Conservation (phyloP, 2,888 invertebrate genomes). For the Enchytraeus crypticus region DNA sequence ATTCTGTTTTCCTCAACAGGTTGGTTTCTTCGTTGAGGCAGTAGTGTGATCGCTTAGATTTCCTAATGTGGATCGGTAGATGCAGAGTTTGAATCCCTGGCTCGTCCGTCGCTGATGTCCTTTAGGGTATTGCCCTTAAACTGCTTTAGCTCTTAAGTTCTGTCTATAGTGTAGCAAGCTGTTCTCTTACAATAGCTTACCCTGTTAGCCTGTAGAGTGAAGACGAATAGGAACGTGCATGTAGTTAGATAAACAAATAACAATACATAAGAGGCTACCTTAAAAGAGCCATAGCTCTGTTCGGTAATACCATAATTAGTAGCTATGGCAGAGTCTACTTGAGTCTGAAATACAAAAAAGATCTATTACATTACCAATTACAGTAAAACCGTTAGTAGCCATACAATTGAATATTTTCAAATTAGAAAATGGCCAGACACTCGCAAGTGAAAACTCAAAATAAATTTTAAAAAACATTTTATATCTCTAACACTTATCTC, state of each 20-base stretch:
- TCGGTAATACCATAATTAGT: no score
- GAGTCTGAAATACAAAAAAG: no score
- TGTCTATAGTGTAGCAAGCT: neutral
- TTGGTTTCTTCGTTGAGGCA: slow-evolving; percentile 25
- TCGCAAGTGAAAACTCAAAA: no score
- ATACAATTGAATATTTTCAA: no score
- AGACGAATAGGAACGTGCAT: no score
- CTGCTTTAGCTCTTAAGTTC: neutral
- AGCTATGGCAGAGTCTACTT: no score
- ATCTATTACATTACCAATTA: no score
- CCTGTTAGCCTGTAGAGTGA: neutral
- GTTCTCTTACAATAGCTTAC: neutral
- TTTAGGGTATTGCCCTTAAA: neutral
- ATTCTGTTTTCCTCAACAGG: slow-evolving; percentile 44
- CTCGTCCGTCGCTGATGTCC: neutral
- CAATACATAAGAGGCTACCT: no score
- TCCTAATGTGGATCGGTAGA: neutral
- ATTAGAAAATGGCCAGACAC: no score
- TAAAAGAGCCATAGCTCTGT: no score
- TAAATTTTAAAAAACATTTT: neutral
- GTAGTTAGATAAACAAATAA: no score
- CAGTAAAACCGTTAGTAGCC: no score
- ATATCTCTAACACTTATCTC: neutral
- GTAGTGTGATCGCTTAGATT: neutral
- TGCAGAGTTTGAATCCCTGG: neutral